A percentile compares a stretch with the other conserved stretches of the same genome.
phyloP scores from a whole-genome alignment of 2,113 vertebrate genomes.

The Paramormyrops kingsleyae region DNA sequence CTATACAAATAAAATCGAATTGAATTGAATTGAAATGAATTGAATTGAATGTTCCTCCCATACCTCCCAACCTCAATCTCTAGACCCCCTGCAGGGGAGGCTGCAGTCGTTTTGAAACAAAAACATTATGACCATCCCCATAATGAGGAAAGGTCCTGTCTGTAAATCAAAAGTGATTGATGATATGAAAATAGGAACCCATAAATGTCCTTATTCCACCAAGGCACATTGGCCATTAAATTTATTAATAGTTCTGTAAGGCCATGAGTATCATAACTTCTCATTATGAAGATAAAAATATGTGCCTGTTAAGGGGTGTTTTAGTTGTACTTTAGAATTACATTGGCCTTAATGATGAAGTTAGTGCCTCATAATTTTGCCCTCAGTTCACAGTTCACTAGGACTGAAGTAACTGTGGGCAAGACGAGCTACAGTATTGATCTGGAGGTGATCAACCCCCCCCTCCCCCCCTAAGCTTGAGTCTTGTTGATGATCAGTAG shows the following conservation, averaged over 20 bases:
- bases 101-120: background rate
- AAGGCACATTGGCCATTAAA: slow-evolving; percentile 21
- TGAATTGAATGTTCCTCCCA: background rate
- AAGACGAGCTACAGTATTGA: background rate
- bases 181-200: background rate
- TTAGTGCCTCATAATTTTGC: background rate
- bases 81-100: background rate
- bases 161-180: background rate
- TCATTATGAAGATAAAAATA: slow-evolving; percentile 41
- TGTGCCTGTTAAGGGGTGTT: slow-evolving; percentile 50
- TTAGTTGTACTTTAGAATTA: slow-evolving; percentile 26
- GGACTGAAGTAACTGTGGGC: background rate
- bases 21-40: background rate
- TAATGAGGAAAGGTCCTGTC: background rate
- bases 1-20: background rate
- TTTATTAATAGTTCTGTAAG: slow-evolving; percentile 47
- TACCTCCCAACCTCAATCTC: background rate
- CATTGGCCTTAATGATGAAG: background rate
- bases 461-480: background rate
- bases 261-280: slow-evolving; percentile 39
- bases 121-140: background rate
- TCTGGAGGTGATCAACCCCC: background rate
- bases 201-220: background rate
- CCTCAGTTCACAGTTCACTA: background rate
- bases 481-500: background rate